phyloP scores from a whole-genome alignment of 2,113 vertebrate genomes.

The Syngnathus typhle region DNA sequence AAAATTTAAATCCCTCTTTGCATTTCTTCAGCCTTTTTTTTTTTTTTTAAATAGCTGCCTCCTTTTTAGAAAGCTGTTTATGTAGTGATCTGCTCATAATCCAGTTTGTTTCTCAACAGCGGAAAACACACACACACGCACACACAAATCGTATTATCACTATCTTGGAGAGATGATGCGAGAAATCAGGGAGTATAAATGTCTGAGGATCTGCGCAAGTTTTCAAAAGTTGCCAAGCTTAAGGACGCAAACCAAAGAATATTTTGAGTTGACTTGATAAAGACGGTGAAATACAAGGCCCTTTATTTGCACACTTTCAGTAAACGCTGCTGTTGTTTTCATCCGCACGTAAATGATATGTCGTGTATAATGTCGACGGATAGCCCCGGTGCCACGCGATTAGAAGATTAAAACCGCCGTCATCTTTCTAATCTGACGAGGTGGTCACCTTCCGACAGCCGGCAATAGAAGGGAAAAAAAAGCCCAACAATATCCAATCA shows the following conservation, averaged over 20 bases:
- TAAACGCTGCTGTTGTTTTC: constrained; percentile 28
- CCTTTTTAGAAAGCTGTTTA: constrained; percentile 83
- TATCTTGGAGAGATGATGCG: constrained; percentile 80
- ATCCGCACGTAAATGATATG: constrained; percentile 11
- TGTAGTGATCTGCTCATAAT: constrained; percentile 84
- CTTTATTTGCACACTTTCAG: constrained; percentile 45
- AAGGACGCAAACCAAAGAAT: constrained; percentile 56
- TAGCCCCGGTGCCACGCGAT: constrained; percentile 12
- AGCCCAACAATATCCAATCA: constrained; percentile 64
- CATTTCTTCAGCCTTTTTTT: constrained; percentile 80
- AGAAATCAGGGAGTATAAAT: constrained; percentile 75
- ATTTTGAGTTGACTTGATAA: constrained; percentile 69
- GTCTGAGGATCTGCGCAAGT: constrained; percentile 70
- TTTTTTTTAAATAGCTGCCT: constrained; percentile 82
- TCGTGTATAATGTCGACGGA: constrained; percentile 9
- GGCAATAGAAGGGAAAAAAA: not conserved
- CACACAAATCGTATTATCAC: constrained; percentile 77
- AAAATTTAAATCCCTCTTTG: constrained; percentile 85
- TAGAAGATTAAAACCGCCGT: constrained; percentile 50
- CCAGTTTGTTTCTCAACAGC: constrained; percentile 84
- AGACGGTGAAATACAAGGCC: constrained; percentile 60
- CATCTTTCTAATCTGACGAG: constrained; percentile 40
- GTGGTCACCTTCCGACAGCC: constrained; percentile 43
- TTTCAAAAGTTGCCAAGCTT: constrained; percentile 73
- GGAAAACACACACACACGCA: constrained; percentile 46